Conservation (phyloP, 2,113 vertebrate genomes). For the Baryphthengus martii region DNA sequence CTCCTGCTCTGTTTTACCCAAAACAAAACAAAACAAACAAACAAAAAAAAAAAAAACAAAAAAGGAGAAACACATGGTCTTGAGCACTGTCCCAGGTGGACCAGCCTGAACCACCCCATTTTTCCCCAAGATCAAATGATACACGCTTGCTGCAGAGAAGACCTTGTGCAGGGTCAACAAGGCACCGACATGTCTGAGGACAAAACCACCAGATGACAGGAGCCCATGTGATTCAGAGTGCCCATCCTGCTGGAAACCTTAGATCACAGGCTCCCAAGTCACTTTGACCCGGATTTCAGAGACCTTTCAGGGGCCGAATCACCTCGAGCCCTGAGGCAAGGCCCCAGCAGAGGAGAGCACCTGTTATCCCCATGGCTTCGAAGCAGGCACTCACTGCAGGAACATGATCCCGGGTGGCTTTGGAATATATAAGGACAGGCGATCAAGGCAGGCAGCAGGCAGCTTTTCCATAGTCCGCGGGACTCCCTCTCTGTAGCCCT, state of each 20-base stretch:
- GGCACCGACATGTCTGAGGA: fast-evolving
- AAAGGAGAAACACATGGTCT: fast-evolving
- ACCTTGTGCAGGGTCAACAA: neutral
- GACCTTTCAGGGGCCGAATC: neutral
- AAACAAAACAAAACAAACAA: too few relatives aligned
- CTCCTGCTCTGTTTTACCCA: neutral
- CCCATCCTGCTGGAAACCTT: neutral
- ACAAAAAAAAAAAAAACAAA: too few relatives aligned
- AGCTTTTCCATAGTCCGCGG: neutral
- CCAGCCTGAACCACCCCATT: neutral
- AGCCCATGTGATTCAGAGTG: fast-evolving
- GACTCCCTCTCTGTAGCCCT: neutral
- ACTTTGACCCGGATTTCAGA: neutral
- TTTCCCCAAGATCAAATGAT: neutral
- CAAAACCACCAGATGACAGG: neutral
- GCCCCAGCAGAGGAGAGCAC: neutral
- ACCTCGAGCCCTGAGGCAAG: neutral
- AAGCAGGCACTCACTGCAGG: neutral
- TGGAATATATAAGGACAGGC: neutral
- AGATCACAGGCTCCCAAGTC: neutral
- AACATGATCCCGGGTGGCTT: neutral
- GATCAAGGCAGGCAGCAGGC: neutral
- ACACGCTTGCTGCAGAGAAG: fast-evolving
- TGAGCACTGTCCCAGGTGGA: fast-evolving
- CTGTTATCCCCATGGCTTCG: neutral